Evolutionary conservation across 1,140 invertebrate species (phyloP), one percentile per base, ranked within the genome.

Genomic region (Pygmarrhopalites habei): DNA sequence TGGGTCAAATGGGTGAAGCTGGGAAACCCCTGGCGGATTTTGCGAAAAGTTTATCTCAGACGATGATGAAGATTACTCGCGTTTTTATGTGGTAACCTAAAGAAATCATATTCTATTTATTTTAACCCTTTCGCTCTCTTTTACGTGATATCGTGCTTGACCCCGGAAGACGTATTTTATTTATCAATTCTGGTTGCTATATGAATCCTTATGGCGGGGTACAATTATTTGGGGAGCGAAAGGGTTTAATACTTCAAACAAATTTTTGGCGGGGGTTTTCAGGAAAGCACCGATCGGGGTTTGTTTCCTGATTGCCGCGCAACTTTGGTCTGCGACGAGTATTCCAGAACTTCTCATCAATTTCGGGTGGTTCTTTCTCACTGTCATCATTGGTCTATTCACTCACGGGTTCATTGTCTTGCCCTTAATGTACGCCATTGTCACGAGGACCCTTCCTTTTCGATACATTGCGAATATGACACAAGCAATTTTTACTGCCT

Each of bases 281-380:
- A 95, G 92, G 89, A 79, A 94, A 63, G 95, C 93, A 28, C 94
- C 93, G 0, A 75, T 95, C 21, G 92, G 93, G 66, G 92, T 97
- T 2, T 85, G 88, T 56, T 96, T 94, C 77, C 79, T 97, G 47
- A 89, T 96, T 47, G 84, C 88, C 7, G 87, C 87, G 26, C 94
- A 95, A 75, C 86, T 96, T 56, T 79, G 96, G 71, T 89, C 89
- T 72, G 94, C 94, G 73, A 81, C 86, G 12, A 87, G 90, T 63
- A 86, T 95, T 66, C 80, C 79, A 0, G 85, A 86, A 4, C 82
- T 94, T 47, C 82, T 92, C 47, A 88, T 90, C 12, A 85, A 90
- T 62, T 78, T 98, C 30, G 93, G 94, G 19, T 78, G 90, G 75
- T 98, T 96, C 76, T 93, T 95, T 72, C 75, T 89, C 61, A 96